Conservation (phyloP, 2,797 vertebrate species). For the Australoheros facetus region DNA sequence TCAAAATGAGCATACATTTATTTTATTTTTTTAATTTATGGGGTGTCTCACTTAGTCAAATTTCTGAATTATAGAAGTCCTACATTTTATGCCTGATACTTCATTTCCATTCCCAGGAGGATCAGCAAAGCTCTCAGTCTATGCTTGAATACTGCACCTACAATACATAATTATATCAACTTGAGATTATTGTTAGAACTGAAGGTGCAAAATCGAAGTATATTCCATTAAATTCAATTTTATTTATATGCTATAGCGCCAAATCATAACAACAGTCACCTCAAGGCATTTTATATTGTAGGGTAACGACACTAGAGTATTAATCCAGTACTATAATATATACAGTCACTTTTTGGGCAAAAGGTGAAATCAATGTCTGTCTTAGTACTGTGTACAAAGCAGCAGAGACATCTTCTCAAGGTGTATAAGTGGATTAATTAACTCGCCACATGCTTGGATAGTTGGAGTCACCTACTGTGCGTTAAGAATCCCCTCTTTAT, state of each 20-base stretch:
- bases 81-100: slow-evolving; percentile 29
- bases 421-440: no score
- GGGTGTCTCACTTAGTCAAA: slow-evolving; percentile 23
- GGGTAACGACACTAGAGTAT: background rate
- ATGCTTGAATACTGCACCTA: background rate
- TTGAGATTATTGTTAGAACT: background rate
- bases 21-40: slow-evolving; percentile 26
- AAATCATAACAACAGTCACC: no score
- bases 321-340: background rate
- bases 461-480: no score
- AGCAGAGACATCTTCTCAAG: no score
- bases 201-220: background rate
- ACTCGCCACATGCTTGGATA: no score
- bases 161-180: background rate
- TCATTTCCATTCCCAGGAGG: slow-evolving; percentile 10
- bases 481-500: no score
- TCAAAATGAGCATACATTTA: background rate
- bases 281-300: no score
- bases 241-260: background rate
- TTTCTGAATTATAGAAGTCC: slow-evolving; percentile 38
- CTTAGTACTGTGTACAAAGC: no score
- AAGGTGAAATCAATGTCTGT: background rate
- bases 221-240: background rate
- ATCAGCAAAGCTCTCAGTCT: slow-evolving; percentile 22
- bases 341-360: background rate